Evolutionary conservation across 2,797 vertebrate genomes (phyloP).

Genomic region (Anas flavirostris): DNA sequence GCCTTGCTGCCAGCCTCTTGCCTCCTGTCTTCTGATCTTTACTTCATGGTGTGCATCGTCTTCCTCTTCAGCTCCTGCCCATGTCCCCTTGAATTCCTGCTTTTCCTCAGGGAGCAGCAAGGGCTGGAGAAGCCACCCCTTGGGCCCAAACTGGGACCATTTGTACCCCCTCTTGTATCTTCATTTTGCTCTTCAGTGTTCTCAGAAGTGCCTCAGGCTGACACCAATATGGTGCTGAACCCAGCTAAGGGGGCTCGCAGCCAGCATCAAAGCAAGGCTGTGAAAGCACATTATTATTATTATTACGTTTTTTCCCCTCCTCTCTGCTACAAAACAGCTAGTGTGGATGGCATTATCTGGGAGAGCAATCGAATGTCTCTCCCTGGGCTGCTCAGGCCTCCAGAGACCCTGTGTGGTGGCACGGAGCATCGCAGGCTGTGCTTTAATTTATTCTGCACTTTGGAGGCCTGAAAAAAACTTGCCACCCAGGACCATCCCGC

Average conservation of each 20-base stretch:
- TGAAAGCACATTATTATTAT: background rate
- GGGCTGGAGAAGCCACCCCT: background rate
- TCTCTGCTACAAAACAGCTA: background rate
- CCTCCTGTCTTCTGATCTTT: background rate
- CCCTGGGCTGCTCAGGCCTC: background rate
- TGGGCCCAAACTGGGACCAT: background rate
- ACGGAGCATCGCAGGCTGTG: background rate
- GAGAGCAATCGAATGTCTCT: background rate
- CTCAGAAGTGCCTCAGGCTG: background rate
- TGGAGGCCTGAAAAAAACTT: background rate
- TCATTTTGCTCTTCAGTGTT: background rate
- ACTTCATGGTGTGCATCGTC: background rate
- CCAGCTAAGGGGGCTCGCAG: background rate
- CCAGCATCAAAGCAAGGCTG: background rate
- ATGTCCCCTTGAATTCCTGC: fast-evolving
- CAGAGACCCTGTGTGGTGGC: background rate
- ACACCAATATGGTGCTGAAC: background rate
- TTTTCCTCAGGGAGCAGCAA: background rate
- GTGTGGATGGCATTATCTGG: background rate
- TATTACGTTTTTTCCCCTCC: background rate
- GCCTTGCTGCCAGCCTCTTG: background rate
- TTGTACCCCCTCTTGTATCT: background rate
- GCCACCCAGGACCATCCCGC: too few relatives aligned
- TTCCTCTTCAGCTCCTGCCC: background rate
- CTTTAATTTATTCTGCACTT: background rate